Percentiles rank a stretch among this genome's conserved stretches.
phyloP scores from a whole-genome alignment of 2,888 invertebrate species.

The Cephus rjabovi region DNA sequence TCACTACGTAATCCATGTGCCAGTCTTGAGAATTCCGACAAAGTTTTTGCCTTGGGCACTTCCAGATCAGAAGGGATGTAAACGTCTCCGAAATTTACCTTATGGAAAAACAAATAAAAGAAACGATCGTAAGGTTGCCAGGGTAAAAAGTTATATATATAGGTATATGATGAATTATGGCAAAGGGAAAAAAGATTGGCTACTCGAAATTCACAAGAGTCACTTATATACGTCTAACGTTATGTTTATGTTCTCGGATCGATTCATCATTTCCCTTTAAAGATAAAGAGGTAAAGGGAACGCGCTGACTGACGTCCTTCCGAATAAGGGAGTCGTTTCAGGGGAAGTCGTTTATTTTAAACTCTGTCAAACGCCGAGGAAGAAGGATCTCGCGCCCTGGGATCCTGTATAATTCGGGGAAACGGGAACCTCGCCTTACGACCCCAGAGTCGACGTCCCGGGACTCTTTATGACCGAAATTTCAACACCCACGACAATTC shows the following conservation, averaged over 20 bases:
- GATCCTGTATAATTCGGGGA: constrained; percentile 1
- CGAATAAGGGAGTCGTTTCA: constrained; percentile 25
- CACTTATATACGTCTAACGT: not conserved
- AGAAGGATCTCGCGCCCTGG: constrained; percentile 8
- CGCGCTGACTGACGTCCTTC: constrained; percentile 25
- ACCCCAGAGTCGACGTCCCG: constrained; percentile 14
- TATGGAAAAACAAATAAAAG: constrained; percentile 47
- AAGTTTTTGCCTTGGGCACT: constrained; percentile 82
- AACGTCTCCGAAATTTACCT: constrained; percentile 93
- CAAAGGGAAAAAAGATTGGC: not conserved
- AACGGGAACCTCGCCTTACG: constrained; percentile 3
- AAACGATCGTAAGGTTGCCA: constrained; percentile 26
- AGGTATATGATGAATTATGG: not conserved
- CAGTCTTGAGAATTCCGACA: constrained; percentile 87
- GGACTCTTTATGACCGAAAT: constrained; percentile 1
- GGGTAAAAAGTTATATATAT: constrained; percentile 1
- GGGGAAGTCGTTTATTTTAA: constrained; percentile 43
- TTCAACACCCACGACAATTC: constrained; percentile 39
- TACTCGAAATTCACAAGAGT: constrained; percentile 26
- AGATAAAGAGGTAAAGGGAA: not conserved
- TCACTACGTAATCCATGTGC: constrained; percentile 92
- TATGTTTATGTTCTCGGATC: constrained; percentile 21
- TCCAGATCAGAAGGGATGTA: constrained; percentile 82
- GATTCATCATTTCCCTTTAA: constrained; percentile 43
- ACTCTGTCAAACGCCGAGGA: constrained; percentile 38